Evolutionary conservation across 2,888 invertebrate species (phyloP).

Genomic region (Drosophila tanythrix): DNA sequence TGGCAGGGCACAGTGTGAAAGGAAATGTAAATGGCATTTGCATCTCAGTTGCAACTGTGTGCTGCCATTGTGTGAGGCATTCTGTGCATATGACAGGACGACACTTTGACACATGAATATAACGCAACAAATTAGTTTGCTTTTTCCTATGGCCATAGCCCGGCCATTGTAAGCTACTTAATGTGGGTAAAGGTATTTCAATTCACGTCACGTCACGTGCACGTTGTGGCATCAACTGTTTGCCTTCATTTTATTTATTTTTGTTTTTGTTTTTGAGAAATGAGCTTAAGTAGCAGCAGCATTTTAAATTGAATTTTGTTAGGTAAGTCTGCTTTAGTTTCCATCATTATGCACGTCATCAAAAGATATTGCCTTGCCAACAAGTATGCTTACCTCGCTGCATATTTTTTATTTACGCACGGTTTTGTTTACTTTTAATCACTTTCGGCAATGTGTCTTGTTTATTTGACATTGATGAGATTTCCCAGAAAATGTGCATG

Average conservation of each 20-base stretch:
- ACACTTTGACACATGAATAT: slow-evolving; percentile 74
- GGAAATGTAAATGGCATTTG: slow-evolving; percentile 46
- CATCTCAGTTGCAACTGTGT: slow-evolving; percentile 36
- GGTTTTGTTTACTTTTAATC: slow-evolving; percentile 58
- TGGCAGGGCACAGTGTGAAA: slow-evolving; percentile 7
- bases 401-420: slow-evolving; percentile 46
- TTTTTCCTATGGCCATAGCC: slow-evolving; percentile 1
- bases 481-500: slow-evolving; percentile 43
- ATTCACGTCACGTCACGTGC: slow-evolving; percentile 43
- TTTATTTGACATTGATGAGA: slow-evolving; percentile 49
- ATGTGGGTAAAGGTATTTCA: slow-evolving; percentile 39
- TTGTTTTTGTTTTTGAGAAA: background rate
- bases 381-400: slow-evolving; percentile 67
- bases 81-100: slow-evolving; percentile 32
- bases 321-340: slow-evolving; percentile 9
- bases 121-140: slow-evolving; percentile 12
- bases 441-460: slow-evolving; percentile 44
- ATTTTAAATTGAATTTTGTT: slow-evolving; percentile 19
- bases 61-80: slow-evolving; percentile 37
- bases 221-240: slow-evolving; percentile 9
- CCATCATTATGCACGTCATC: slow-evolving; percentile 24
- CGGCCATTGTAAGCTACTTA: slow-evolving; percentile 63
- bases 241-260: background rate
- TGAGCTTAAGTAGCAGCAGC: slow-evolving; percentile 29
- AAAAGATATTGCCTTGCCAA: slow-evolving; percentile 12